A percentile compares a stretch with the other conserved stretches of the same genome.
phyloP scores from a whole-genome alignment of 2,888 invertebrate species.

The Amiota minor region DNA sequence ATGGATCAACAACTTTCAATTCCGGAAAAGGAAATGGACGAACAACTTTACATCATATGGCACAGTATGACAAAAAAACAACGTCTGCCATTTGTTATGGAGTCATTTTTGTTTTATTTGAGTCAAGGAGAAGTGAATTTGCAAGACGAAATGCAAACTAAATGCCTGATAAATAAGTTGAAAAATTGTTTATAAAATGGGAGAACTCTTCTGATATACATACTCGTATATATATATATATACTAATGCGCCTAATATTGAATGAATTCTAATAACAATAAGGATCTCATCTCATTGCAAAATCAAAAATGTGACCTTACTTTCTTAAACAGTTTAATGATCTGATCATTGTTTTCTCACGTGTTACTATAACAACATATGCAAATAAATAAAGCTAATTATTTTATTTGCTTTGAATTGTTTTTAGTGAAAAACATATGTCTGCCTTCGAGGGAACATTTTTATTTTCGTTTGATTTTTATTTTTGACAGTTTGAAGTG shows the following conservation, averaged over 20 bases:
- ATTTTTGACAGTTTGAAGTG: constrained; percentile 34
- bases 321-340: background rate
- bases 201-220: background rate
- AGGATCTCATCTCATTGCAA: background rate
- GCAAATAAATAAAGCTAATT: too few species aligned
- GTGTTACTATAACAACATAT: background rate
- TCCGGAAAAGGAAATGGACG: background rate
- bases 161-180: constrained; percentile 42
- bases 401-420: constrained; percentile 16
- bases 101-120: constrained; percentile 55
- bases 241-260: too few species aligned
- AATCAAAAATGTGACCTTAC: background rate
- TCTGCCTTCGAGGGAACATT: background rate
- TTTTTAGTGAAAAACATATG: constrained; percentile 1
- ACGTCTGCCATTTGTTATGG: constrained; percentile 56
- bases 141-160: constrained; percentile 53
- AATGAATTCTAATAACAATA: too few species aligned
- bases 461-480: background rate
- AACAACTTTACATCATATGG: constrained; percentile 42
- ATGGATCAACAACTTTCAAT: background rate
- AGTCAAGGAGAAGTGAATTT: constrained; percentile 52
- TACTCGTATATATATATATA: too few species aligned
- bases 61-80: constrained; percentile 37
- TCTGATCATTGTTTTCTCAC: background rate
- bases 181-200: background rate